phyloP scores from a whole-genome alignment of 2,888 invertebrate genomes.

The Aphelenchoides bicaudatus region DNA sequence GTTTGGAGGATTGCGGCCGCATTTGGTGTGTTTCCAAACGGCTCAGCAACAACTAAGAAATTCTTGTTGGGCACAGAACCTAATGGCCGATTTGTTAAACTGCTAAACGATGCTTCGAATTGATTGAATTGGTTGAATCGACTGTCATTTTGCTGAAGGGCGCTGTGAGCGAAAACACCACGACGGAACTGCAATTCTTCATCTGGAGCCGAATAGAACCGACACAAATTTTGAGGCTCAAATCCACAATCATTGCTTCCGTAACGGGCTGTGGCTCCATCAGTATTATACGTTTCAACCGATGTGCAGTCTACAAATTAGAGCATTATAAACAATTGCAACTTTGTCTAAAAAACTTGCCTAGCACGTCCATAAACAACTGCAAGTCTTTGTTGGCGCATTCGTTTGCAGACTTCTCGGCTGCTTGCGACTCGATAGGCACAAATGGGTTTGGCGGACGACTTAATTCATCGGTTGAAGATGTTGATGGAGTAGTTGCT shows the following conservation, averaged over 20 bases:
- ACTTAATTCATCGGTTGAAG: neutral
- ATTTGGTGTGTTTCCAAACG: constrained; percentile 34
- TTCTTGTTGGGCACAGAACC: constrained; percentile 33
- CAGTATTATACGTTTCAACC: no score
- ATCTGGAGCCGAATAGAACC: constrained; percentile 22
- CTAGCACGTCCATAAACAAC: neutral
- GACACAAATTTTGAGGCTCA: neutral
- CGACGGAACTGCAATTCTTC: constrained; percentile 18
- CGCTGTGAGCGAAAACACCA: constrained; percentile 17
- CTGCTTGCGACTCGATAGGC: neutral
- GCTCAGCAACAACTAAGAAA: constrained; percentile 42
- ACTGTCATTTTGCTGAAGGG: constrained; percentile 7
- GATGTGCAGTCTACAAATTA: no score
- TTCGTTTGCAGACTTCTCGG: constrained; percentile 2
- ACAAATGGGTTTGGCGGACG: constrained; percentile 6
- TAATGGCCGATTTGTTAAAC: constrained; percentile 21
- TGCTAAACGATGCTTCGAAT: constrained; percentile 26
- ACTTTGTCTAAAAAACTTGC: no score
- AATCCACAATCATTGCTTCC: constrained; percentile 6
- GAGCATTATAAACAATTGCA: no score
- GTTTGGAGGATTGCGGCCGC: constrained; percentile 44
- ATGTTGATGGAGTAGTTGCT: neutral
- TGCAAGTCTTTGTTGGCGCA: neutral
- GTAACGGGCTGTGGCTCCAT: constrained; percentile 3
- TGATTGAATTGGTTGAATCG: neutral